phyloP scores from a whole-genome alignment of 2,113 vertebrate genomes.

The Brachypteracias leptosomus region DNA sequence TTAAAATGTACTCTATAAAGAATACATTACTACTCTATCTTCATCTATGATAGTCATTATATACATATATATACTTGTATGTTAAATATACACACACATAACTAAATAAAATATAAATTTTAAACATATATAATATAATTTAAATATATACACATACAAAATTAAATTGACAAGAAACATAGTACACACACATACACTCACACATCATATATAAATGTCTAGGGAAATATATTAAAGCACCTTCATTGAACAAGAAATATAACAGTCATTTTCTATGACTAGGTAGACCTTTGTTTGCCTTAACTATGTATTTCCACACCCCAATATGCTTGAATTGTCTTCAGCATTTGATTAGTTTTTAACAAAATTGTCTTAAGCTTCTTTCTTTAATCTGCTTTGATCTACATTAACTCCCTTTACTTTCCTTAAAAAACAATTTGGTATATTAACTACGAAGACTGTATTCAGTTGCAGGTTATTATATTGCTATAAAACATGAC shows the following conservation, averaged over 20 bases:
- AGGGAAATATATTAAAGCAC: neutral
- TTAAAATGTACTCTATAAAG: neutral
- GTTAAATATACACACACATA: neutral
- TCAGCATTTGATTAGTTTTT: neutral
- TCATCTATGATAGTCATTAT: neutral
- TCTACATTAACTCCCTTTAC: neutral
- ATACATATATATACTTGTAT: neutral
- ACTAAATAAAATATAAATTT: neutral
- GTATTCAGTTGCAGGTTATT: neutral
- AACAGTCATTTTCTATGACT: neutral
- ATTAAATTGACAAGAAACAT: neutral
- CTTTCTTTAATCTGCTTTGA: neutral
- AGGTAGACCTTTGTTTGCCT: neutral
- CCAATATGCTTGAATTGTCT: neutral
- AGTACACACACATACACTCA: neutral
- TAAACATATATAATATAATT: neutral
- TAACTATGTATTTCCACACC: neutral
- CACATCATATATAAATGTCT: neutral
- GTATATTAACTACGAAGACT: neutral
- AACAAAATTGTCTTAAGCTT: neutral
- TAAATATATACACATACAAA: neutral
- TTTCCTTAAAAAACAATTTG: neutral
- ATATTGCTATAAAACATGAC: neutral
- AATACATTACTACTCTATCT: neutral
- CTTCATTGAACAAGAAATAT: neutral